Conservation (phyloP, 2,888 invertebrate species). For the Ptychoptera albimana region DNA sequence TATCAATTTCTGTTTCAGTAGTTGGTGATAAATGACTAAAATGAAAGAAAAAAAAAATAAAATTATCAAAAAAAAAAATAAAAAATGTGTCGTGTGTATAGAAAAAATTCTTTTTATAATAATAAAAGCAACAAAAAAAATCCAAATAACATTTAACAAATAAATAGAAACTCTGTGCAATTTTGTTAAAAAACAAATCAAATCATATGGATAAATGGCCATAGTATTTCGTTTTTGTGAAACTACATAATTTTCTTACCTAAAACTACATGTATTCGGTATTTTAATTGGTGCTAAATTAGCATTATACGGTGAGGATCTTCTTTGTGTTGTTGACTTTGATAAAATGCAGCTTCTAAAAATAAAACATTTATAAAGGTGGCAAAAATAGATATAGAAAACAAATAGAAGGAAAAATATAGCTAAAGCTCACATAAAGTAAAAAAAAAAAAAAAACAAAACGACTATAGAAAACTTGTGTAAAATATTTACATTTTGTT, state of each 20-base stretch:
- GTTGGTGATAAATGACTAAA: neutral
- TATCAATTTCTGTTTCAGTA: conserved; percentile 35
- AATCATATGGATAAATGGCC: no score
- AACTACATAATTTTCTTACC: conserved; percentile 9
- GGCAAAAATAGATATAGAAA: no score
- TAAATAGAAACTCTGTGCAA: neutral
- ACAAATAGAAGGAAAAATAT: neutral
- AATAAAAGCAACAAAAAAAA: no score
- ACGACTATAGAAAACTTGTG: neutral
- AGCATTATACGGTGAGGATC: conserved; percentile 10
- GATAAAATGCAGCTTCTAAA: conserved; percentile 11
- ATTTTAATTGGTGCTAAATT: conserved; percentile 14
- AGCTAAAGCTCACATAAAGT: neutral
- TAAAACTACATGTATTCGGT: conserved; percentile 11
- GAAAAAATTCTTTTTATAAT: no score
- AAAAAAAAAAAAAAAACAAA: conserved; percentile 4
- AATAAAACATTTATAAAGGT: neutral
- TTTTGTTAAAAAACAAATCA: conserved; percentile 1
- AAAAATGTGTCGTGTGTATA: no score
- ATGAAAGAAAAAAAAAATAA: neutral
- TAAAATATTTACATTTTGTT: no score
- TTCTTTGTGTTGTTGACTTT: conserved; percentile 12
- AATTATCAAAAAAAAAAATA: neutral
- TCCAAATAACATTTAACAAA: no score
- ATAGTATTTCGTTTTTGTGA: neutral